Conservation (phyloP, 2,888 invertebrate species). For the Brassicogethes aeneus region DNA sequence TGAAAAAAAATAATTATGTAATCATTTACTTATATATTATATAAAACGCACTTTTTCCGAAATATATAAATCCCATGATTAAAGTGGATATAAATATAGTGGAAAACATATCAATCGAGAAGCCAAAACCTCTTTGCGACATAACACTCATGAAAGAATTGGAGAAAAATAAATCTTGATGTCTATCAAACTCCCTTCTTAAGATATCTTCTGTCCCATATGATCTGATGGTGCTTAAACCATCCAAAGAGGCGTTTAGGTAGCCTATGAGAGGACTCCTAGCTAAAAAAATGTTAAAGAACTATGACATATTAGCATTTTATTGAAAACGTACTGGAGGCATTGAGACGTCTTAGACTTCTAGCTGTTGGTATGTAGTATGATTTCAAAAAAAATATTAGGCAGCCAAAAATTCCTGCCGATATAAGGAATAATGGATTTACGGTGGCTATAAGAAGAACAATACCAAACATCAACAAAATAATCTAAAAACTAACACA, state of each 20-base stretch:
- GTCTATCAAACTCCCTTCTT: conserved; percentile 32
- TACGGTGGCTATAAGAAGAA: neutral
- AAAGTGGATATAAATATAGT: conserved; percentile 18
- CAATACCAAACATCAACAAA: neutral
- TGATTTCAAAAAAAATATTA: neutral
- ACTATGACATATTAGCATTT: too few species aligned
- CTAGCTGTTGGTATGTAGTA: neutral
- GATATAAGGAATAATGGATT: neutral
- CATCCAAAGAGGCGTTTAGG: conserved; percentile 35
- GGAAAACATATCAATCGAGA: conserved; percentile 29
- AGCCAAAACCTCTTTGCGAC: conserved; percentile 29
- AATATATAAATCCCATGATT: conserved; percentile 17
- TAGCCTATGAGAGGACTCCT: conserved; percentile 37
- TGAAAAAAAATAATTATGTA: conserved; percentile 20
- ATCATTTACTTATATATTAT: too few species aligned
- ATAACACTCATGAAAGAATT: conserved; percentile 30
- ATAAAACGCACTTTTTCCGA: conserved; percentile 17
- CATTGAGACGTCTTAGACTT: neutral
- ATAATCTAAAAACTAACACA: neutral
- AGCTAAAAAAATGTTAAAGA: conserved; percentile 30
- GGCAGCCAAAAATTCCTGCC: conserved; percentile 1
- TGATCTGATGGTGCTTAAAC: conserved; percentile 33
- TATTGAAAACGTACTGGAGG: neutral
- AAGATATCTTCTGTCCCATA: conserved; percentile 30
- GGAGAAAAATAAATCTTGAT: conserved; percentile 34